Evolutionary conservation across 2,888 invertebrate genomes (phyloP), one percentile per base, ranked within the genome.

Genomic region (Aquatica leii): DNA sequence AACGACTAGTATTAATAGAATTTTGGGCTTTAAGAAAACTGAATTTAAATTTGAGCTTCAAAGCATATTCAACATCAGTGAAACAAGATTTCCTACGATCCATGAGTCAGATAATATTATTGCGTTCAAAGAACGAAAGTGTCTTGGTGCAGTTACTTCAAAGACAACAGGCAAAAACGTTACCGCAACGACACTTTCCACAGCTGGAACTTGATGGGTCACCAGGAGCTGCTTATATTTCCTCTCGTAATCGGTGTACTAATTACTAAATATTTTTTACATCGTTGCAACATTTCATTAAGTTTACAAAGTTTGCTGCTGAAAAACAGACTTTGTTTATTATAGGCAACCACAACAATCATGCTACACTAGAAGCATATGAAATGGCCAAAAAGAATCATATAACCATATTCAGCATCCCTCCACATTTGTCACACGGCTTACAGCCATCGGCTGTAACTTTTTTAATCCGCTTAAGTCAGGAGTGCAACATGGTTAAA

Each of bases 221-320:
- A 34, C 15, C 48, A 35, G 59, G 35, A 48, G 63, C 59, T 54
- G 50, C 53, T 37, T 63, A 59, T 37, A 58, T 18, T 20, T 63
- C 53, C 17, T 59, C 54, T n/a, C 18, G 52, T 18, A 63, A 63
- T 59, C 46, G 58, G n/a, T 59, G 48, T 54, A 54, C 52, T 9
- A 57, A 63, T 63, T 37, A 63, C 24, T 15, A 50, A 41, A 43
- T 60, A 21, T 64, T 64, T 49, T n/a, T 55, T 12, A 43, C 9
- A 35, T 59, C 54, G 59, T 34, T 63, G n/a, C 31, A 54, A 21
- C 59, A 63, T 43, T 55, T 61, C 24, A 18, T 20, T 17, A 46
- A 52, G 18, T 46, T 35, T 24, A 35, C 59, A 31, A 64, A 55
- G 35, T 40, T 53, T 12, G 14, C 54, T 41, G 35, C 48, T 11